Base-by-base conservation (phyloP, 2,797 vertebrate genomes). In the Poeciliopsis infans region DNA sequence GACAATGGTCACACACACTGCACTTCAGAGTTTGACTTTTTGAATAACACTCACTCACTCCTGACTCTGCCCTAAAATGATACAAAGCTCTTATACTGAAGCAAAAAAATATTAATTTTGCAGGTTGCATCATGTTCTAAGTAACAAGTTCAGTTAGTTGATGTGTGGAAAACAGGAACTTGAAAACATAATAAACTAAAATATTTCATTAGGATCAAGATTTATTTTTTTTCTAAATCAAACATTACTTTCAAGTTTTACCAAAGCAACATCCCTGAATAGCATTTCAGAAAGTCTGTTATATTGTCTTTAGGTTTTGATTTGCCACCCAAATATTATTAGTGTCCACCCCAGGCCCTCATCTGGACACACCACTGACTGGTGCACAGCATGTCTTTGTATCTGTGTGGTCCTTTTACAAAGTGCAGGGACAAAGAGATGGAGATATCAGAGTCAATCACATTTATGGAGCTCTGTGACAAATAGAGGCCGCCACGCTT, bases 381-480 rank as follows among this genome's bases (percentile, higher is more conserved):
- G 57, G 5, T 59, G 28, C 28, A 16, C n/a, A 59, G n/a, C 12
- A 68, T 41, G 25, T 43, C 66, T 25, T 43, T 43, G 23, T 43
- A 43, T 72, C 28, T 72, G 46, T 33, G 46, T 23, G 7, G 36
- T 74, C 36, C 49, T 25, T 43, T 57, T 90, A 73, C 68, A 74
- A 86, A 73, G 55, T 78, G 80, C 4, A 77, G 53, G 96, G 96
- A 97, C 88, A 94, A 95, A 95, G 94, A 96, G 95, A 98, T 98
- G 96, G 96, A 98, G 97, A 98, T 96, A 98, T 98, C 97, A 97
- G 95, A 94, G 93, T 90, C 94, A 94, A 95, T 94, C 95, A 96
- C 97, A 97, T 99, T 98, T 98, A 97, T 98, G 97, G 97, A 97
- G 94, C 95, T 97, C 90, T 96, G 96, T 97, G 97, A 97, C 96